phyloP scores from a whole-genome alignment of 2,797 vertebrate genomes.

The Acropternis orthonyx region DNA sequence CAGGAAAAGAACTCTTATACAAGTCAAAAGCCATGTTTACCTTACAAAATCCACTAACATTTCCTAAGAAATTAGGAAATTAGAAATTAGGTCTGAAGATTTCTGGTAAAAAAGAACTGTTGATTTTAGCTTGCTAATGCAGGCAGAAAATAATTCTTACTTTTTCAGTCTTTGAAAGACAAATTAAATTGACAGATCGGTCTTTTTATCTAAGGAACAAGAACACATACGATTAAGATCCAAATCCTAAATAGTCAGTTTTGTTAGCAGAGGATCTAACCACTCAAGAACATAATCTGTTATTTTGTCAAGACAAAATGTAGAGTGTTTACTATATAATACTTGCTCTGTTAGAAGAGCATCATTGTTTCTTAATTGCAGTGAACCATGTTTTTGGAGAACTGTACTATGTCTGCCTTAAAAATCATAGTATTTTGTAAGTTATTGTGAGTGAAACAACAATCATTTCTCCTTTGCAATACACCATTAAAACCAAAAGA shows the following conservation, averaged over 20 bases:
- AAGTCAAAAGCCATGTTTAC: not conserved
- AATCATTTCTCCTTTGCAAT: not conserved
- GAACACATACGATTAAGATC: not conserved
- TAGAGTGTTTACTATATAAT: not conserved
- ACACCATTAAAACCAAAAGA: not conserved
- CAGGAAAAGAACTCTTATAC: not conserved
- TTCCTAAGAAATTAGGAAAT: not conserved
- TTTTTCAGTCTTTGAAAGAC: not conserved
- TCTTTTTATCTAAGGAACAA: not conserved
- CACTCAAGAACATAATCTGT: not conserved
- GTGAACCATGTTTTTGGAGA: not conserved
- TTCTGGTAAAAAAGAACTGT: not conserved
- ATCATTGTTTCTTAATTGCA: not conserved
- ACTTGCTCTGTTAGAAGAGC: not conserved
- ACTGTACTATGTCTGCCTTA: not conserved
- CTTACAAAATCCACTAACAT: not conserved
- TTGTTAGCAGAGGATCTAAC: not conserved
- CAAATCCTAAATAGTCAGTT: rapidly evolving
- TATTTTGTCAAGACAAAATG: not conserved
- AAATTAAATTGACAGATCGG: not conserved
- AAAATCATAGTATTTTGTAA: not conserved
- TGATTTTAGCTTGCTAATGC: not conserved
- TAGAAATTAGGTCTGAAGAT: not conserved
- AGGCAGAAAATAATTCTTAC: not conserved
- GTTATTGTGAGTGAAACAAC: not conserved